Evolutionary conservation across 2,888 invertebrate genomes (phyloP).

Genomic region (Endotricha flammealis): DNA sequence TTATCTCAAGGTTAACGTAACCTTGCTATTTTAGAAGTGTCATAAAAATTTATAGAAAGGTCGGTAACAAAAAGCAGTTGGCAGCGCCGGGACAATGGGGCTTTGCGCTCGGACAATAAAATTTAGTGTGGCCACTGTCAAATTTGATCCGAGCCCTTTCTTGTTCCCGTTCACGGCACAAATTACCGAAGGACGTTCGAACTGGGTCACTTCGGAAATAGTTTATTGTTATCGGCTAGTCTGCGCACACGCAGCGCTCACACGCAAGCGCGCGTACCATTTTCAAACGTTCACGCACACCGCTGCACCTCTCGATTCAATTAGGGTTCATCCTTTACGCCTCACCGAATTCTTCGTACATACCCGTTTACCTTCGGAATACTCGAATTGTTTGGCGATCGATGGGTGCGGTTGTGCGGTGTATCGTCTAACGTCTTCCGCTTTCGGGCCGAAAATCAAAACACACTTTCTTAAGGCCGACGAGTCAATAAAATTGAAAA

Average conservation of each 20-base stretch:
- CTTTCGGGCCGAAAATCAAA: constrained; percentile 51
- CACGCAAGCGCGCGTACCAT: constrained; percentile 51
- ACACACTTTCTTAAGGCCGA: constrained; percentile 64
- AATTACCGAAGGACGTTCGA: constrained; percentile 75
- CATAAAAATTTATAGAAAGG: constrained; percentile 20
- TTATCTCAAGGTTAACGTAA: constrained; percentile 41
- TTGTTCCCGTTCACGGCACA: constrained; percentile 75
- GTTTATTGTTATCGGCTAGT: constrained; percentile 77
- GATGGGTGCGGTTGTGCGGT: constrained; percentile 33
- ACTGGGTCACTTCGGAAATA: constrained; percentile 79
- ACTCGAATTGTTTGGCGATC: constrained; percentile 41
- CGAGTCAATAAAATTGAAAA: constrained; percentile 67
- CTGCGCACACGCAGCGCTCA: constrained; percentile 69
- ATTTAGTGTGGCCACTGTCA: constrained; percentile 50
- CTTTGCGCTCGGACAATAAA: constrained; percentile 43
- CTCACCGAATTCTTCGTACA: constrained; percentile 44
- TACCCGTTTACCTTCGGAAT: constrained; percentile 59
- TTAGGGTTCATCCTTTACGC: constrained; percentile 65
- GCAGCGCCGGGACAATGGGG: constrained; percentile 39
- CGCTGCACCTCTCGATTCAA: constrained; percentile 40
- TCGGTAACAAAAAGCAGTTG: constrained; percentile 40
- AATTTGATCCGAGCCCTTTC: constrained; percentile 69
- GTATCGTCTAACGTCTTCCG: constrained; percentile 54
- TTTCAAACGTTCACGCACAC: constrained; percentile 67
- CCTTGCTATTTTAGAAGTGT: constrained; percentile 31